phyloP scores from a whole-genome alignment of 2,113 vertebrate genomes.

The Takifugu bimaculatus region DNA sequence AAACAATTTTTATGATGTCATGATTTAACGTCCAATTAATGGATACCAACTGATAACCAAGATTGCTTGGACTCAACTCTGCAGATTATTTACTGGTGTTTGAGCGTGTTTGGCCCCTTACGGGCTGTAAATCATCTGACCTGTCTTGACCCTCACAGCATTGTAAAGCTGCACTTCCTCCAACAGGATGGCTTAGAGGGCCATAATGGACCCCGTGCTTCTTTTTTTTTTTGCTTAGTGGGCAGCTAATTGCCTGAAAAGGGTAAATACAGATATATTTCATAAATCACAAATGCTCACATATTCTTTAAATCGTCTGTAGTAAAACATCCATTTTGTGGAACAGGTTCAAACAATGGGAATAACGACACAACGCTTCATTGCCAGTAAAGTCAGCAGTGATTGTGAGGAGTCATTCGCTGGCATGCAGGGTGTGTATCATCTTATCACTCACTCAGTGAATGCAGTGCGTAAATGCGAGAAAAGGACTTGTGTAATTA shows the following conservation, averaged over 20 bases:
- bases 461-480: conserved; percentile 1
- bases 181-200: conserved; percentile 25
- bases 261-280: not conserved
- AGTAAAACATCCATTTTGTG: too few relatives aligned
- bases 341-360: too few relatives aligned
- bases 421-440: conserved; percentile 19
- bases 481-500: conserved; percentile 19
- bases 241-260: not conserved
- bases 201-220: conserved; percentile 36
- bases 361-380: not conserved
- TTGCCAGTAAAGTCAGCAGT: conserved; percentile 10
- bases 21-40: conserved; percentile 65
- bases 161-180: conserved; percentile 46
- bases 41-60: conserved; percentile 37
- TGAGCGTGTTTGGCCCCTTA: conserved; percentile 45
- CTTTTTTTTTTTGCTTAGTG: conserved; percentile 19
- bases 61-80: conserved; percentile 49
- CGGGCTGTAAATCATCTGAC: conserved; percentile 53
- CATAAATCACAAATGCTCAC: not conserved
- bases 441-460: conserved; percentile 23
- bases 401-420: conserved; percentile 8
- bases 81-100: conserved; percentile 57
- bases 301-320: not conserved
- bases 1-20: conserved; percentile 67
- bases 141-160: conserved; percentile 48